phyloP scores from a whole-genome alignment of 1,140 invertebrate species.

The Coboldia fuscipes region DNA sequence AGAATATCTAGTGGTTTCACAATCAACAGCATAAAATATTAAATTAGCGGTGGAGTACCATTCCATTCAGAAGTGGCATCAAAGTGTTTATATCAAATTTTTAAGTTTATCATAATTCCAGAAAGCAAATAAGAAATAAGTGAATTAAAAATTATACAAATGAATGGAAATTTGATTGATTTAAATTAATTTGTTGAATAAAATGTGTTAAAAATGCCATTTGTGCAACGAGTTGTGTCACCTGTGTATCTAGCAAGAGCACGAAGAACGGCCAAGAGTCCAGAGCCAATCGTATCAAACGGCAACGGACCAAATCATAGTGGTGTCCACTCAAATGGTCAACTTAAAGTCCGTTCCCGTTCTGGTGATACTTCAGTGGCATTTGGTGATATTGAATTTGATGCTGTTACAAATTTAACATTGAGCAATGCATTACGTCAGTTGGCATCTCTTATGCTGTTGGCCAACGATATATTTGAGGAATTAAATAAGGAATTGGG shows the following conservation, averaged over 20 bases:
- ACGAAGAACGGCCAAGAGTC: constrained; percentile 30
- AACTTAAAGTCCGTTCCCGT: constrained; percentile 3
- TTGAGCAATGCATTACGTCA: constrained; percentile 52
- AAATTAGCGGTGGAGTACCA: too few relatives aligned
- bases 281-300: constrained; percentile 15
- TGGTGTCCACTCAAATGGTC: background rate
- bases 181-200: too few relatives aligned
- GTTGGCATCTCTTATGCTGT: constrained; percentile 50
- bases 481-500: constrained; percentile 45
- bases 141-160: too few relatives aligned
- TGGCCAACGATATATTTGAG: constrained; percentile 56
- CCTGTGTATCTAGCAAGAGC: constrained; percentile 42
- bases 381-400: constrained; percentile 40
- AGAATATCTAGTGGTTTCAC: too few relatives aligned
- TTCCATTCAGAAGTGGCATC: too few relatives aligned
- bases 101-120: too few relatives aligned
- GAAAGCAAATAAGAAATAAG: too few relatives aligned
- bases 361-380: constrained; percentile 6
- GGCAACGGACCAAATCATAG: background rate
- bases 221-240: constrained; percentile 44
- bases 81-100: too few relatives aligned
- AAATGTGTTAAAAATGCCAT: constrained; percentile 34
- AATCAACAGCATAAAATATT: too few relatives aligned
- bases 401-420: constrained; percentile 54
- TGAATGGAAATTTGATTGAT: too few relatives aligned